These are phyloP conservation scores for human DNA, from an alignment of 2,113 vertebrate genomes.

Conservation along the genomic window GRCh38 chr7:20454501-20455000, in stretches of 20 bases:
- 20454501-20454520: constrained; percentile 3
- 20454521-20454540: background rate
- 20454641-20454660: background rate
- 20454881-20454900: background rate
- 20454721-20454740: background rate
- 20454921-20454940: background rate
- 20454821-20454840: background rate
- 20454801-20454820: background rate
- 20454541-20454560: background rate
- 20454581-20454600: background rate
- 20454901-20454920: background rate
- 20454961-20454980: background rate
- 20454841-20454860: background rate
- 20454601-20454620: background rate
- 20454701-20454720: background rate
- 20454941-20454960: background rate
- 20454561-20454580: background rate
- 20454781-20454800: background rate
- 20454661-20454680: background rate
- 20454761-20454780: background rate
- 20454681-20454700: background rate
- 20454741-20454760: background rate
- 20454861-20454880: background rate
- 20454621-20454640: background rate
- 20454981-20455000: background rate